Base-by-base conservation (phyloP, 2,888 invertebrate genomes). In the Erannis defoliaria region DNA sequence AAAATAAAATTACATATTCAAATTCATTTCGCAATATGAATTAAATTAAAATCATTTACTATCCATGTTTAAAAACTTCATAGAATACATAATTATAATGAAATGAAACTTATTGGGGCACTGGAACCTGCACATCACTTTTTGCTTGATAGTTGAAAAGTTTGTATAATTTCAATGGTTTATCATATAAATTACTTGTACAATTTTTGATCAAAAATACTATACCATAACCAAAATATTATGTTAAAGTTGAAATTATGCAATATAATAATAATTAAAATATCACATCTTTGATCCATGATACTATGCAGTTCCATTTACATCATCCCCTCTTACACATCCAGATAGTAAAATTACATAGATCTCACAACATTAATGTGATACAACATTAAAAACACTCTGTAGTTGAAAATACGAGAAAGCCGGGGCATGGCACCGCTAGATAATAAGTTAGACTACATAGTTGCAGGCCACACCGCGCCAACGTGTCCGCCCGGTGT, bases 281-380 rank as follows among this genome's bases (percentile, higher is more conserved):
- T 90, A 91, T 91, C 90, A 91, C 90, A 90, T 88, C 83, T 85
- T 85, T 86, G 85, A 88, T 89, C 84, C 86, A 88, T 89, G 86
- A 86, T 88, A 85, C 80, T 81, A 80, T 84, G 89, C 88, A 89
- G 89, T 85, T 88, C 86, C 87, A 81, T 80, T 74, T 68, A 64
- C 73, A 76, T 67, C 73, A 75, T 77, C 82, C 85, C 84, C 76
- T 68, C 31, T 35, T 31, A 48, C 45, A 43, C 14, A 38, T 53
- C 40, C 23, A 55, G 60, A 37, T 53, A 48, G 35, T 65, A 62
- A 59, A 77, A 74, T 74, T 74, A 77, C 74, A 76, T 74, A 75
- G 77, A 81, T 80, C 77, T 78, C 71, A 76, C 71, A 74, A 75
- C 73, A 78, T 78, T 79, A 68, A 61, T 68, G 66, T 79, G 84